A percentile compares a stretch with the other conserved stretches of the same genome.
Evolutionary conservation across 2,113 vertebrate species (phyloP).

Genomic region (Antennarius striatus): DNA sequence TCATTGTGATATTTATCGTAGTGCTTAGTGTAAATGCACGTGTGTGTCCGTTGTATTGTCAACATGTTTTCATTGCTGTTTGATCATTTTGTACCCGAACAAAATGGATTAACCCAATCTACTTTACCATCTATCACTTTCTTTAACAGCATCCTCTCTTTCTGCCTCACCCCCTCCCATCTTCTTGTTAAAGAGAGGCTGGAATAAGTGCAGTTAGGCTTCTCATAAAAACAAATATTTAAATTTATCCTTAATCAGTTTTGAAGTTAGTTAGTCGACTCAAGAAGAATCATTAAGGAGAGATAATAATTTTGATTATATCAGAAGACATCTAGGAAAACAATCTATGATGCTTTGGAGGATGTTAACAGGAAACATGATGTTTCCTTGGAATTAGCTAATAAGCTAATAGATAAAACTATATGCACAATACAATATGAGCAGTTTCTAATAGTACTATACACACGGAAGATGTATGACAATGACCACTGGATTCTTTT

Average conservation of each 20-base stretch:
- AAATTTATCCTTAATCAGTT: no score
- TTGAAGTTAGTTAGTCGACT: not conserved
- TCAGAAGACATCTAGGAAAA: not conserved
- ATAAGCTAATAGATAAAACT: no score
- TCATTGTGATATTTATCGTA: not conserved
- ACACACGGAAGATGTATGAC: no score
- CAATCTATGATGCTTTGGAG: no score
- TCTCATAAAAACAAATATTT: no score
- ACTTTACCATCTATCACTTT: slow-evolving; percentile 39
- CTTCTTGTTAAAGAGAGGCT: not conserved
- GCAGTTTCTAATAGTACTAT: no score
- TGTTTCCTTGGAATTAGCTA: no score
- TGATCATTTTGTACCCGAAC: slow-evolving; percentile 52
- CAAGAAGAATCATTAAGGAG: no score
- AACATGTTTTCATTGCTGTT: slow-evolving; percentile 41
- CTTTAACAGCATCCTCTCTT: slow-evolving; percentile 11
- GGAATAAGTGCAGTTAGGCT: no score
- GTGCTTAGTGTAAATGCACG: not conserved
- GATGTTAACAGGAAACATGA: no score
- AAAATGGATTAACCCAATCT: slow-evolving; percentile 65
- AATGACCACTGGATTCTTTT: no score
- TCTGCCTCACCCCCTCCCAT: not conserved
- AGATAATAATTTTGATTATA: not conserved
- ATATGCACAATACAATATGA: no score
- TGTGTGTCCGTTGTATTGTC: slow-evolving; percentile 1